phyloP scores from a whole-genome alignment of 2,888 invertebrate genomes.

The Drosophila sordidula region DNA sequence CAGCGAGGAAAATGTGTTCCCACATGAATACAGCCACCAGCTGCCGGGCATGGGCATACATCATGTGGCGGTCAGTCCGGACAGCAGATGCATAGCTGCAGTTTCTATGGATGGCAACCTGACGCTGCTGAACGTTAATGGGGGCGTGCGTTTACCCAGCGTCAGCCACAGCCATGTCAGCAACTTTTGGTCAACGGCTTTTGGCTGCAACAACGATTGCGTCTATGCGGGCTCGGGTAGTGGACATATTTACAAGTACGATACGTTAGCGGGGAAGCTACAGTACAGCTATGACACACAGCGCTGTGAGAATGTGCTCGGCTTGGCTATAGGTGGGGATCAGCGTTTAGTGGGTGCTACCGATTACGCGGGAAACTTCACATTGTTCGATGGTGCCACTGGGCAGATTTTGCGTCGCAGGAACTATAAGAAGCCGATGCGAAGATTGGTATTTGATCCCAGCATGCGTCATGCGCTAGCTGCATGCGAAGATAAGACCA shows the following conservation, averaged over 20 bases:
- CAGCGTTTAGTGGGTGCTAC: constrained; percentile 21
- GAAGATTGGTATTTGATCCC: constrained; percentile 29
- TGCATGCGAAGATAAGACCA: constrained; percentile 50
- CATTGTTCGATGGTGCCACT: constrained; percentile 37
- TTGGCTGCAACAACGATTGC: constrained; percentile 9
- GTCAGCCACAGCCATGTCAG: constrained; percentile 26
- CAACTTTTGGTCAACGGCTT: constrained; percentile 49
- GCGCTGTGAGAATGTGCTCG: constrained; percentile 23
- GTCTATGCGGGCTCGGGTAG: constrained; percentile 45
- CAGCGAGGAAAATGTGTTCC: constrained; percentile 15
- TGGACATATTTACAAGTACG: constrained; percentile 37
- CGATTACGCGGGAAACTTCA: constrained; percentile 35
- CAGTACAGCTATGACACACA: constrained; percentile 36
- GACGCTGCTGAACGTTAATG: constrained; percentile 20
- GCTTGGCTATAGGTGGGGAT: constrained; percentile 32
- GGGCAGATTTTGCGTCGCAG: constrained; percentile 24
- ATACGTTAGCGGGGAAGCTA: constrained; percentile 17
- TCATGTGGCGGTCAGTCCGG: constrained; percentile 34
- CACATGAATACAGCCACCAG: constrained; percentile 9
- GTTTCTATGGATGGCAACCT: constrained; percentile 44
- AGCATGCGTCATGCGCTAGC: constrained; percentile 3
- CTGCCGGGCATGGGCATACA: constrained; percentile 44
- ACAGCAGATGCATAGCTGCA: constrained; percentile 34
- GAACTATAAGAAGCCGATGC: constrained; percentile 19
- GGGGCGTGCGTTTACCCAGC: constrained; percentile 23